Percentiles rank a stretch among this genome's conserved stretches.
Conservation (phyloP, 2,797 vertebrate genomes). For the Masticophis lateralis region DNA sequence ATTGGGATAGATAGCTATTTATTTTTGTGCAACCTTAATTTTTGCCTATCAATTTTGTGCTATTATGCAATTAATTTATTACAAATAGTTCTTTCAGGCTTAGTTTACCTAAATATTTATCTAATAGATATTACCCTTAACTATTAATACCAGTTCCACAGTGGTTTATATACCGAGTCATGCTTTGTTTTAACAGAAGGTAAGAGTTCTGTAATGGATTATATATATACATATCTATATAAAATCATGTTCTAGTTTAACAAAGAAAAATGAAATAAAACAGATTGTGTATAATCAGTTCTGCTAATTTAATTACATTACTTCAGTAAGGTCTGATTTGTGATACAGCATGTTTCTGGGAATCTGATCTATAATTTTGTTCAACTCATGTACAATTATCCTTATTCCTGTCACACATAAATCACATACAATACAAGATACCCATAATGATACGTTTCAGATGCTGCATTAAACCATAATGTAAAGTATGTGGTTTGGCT, state of each 20-base stretch:
- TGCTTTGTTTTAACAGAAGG: conserved; percentile 97
- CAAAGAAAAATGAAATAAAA: not conserved
- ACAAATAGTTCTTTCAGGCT: not conserved
- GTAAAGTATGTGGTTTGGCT: not conserved
- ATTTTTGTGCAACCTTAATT: not conserved
- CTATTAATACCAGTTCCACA: conserved; percentile 90
- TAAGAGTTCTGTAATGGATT: conserved; percentile 62
- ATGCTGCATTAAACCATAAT: not conserved
- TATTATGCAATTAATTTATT: not conserved
- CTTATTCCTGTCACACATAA: not conserved
- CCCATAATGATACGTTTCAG: not conserved
- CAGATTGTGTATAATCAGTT: not conserved
- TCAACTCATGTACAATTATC: not conserved
- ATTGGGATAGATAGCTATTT: not conserved
- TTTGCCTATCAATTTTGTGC: not conserved
- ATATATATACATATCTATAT: not conserved
- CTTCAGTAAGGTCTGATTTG: not conserved
- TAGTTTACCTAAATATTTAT: not conserved
- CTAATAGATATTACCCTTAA: conserved; percentile 69
- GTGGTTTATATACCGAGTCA: conserved; percentile 93
- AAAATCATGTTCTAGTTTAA: not conserved
- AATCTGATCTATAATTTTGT: not conserved
- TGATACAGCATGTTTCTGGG: too few relatives aligned
- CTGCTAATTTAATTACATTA: not conserved
- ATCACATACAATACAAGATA: not conserved